Evolutionary conservation across 2,797 vertebrate species (phyloP).

Genomic region (Myotis daubentonii): DNA sequence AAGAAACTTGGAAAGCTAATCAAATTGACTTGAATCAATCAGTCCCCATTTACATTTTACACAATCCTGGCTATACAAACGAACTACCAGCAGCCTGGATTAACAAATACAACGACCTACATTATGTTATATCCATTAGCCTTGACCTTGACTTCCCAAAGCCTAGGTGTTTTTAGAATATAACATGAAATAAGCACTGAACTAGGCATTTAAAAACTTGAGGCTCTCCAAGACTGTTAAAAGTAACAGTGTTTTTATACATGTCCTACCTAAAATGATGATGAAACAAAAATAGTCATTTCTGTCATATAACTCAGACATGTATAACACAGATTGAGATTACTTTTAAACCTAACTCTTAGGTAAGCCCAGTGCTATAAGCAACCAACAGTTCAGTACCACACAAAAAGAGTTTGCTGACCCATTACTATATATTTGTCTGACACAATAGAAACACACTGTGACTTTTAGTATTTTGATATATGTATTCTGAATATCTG

Average conservation of each 20-base stretch:
- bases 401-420: constrained; percentile 27
- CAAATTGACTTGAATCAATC: constrained; percentile 37
- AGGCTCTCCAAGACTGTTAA: neutral
- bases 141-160: constrained; percentile 15
- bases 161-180: neutral
- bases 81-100: neutral
- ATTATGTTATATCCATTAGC: neutral
- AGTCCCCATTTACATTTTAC: constrained; percentile 49
- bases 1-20: constrained; percentile 10
- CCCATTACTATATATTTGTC: constrained; percentile 13
- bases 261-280: neutral
- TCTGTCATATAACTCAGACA: neutral
- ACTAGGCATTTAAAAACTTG: neutral
- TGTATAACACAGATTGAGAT: neutral
- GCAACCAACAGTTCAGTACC: neutral
- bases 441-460: constrained; percentile 33
- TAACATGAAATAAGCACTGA: neutral
- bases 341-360: constrained; percentile 41
- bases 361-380: neutral
- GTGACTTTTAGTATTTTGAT: constrained; percentile 14
- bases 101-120: constrained; percentile 38
- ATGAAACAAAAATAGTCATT: constrained; percentile 46
- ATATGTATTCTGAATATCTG: constrained; percentile 31
- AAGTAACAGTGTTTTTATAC: neutral
- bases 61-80: constrained; percentile 20